These are phyloP conservation scores for Julus scandinavius DNA, from an alignment of 2,888 invertebrate species.

Conservation along the genomic window DNA sequence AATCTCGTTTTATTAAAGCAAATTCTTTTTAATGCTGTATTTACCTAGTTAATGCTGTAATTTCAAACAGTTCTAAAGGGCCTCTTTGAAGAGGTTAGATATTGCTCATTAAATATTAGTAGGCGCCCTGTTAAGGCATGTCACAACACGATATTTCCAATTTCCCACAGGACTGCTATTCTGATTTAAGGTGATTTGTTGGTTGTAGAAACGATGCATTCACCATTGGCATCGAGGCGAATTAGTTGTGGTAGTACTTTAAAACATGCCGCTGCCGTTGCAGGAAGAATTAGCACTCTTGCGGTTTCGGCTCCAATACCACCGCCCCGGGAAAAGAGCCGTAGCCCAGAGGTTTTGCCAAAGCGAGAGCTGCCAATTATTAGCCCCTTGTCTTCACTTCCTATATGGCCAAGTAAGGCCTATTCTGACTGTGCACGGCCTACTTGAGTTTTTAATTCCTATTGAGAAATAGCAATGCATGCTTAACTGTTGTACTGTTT, in stretches of 20 bases:
- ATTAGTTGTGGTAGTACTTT: slow-evolving; percentile 92
- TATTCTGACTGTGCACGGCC: slow-evolving; percentile 4
- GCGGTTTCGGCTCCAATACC: slow-evolving; percentile 55
- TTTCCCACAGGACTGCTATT: neutral
- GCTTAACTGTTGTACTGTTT: slow-evolving; percentile 18
- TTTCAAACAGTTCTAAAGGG: neutral
- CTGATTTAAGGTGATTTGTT: slow-evolving; percentile 34
- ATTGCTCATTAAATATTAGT: neutral
- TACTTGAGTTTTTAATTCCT: neutral
- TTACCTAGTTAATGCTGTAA: no score
- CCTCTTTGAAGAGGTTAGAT: neutral
- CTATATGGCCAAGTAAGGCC: slow-evolving; percentile 84
- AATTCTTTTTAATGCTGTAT: no score
- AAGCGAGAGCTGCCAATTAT: slow-evolving; percentile 77
- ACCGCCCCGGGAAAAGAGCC: slow-evolving; percentile 56
- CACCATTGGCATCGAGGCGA: slow-evolving; percentile 78
- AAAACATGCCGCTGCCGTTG: slow-evolving; percentile 70
- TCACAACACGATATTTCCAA: neutral
- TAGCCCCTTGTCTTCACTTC: slow-evolving; percentile 86
- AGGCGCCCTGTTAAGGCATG: slow-evolving; percentile 2
- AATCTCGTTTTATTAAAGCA: no score
- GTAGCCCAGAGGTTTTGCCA: slow-evolving; percentile 55
- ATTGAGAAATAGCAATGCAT: neutral
- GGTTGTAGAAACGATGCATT: slow-evolving; percentile 57
- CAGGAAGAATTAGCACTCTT: slow-evolving; percentile 56